Conservation (phyloP, 1,140 invertebrate species). For the Trinorchestia longiramus region DNA sequence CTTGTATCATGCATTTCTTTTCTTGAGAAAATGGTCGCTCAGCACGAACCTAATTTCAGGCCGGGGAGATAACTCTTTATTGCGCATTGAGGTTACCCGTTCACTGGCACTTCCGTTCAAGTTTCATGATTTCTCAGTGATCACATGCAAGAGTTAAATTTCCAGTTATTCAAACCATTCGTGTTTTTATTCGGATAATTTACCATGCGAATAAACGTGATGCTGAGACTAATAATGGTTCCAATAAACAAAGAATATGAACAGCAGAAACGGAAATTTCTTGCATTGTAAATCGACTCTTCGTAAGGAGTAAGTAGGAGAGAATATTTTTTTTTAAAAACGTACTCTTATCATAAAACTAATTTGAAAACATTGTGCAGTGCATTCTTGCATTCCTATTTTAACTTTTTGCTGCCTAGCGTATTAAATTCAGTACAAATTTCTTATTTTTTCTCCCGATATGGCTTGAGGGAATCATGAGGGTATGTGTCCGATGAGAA, state of each 20-base stretch:
- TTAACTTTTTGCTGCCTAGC: too few relatives aligned
- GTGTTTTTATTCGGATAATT: background rate
- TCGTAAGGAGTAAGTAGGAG: background rate
- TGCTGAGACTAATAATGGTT: background rate
- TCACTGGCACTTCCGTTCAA: background rate
- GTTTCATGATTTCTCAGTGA: background rate
- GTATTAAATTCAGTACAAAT: too few relatives aligned
- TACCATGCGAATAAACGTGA: background rate
- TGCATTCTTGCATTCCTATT: too few relatives aligned
- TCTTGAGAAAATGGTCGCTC: too few relatives aligned
- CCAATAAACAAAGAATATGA: background rate
- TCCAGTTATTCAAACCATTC: background rate
- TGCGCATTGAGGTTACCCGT: background rate
- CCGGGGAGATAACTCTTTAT: background rate
- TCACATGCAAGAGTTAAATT: background rate
- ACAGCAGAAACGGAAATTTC: background rate
- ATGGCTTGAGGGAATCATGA: too few relatives aligned
- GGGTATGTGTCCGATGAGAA: too few relatives aligned
- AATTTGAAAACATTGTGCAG: too few relatives aligned
- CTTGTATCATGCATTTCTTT: too few relatives aligned
- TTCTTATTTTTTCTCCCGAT: too few relatives aligned
- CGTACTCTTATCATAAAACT: too few relatives aligned
- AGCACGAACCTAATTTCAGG: background rate
- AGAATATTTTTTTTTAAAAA: too few relatives aligned
- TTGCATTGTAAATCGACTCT: background rate